Evolutionary conservation across 2,113 vertebrate species (phyloP), one percentile per base, ranked within the genome.

Genomic region (Nesoenas mayeri): DNA sequence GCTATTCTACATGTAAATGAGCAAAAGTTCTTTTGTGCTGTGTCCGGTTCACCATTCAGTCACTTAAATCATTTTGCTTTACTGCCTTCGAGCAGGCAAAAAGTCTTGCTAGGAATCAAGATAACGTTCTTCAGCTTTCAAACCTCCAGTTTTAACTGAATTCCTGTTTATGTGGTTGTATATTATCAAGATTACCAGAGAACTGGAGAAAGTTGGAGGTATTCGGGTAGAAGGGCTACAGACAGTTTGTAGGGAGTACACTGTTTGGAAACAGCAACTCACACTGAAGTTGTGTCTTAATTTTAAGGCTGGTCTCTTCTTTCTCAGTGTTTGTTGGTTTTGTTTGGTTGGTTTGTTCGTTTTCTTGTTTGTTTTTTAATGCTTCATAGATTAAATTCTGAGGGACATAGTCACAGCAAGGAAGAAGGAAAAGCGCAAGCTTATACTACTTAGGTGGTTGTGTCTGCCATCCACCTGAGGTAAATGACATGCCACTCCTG

Each of bases 1-100:
- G 40, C 48, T 91, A 31, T 85, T 89, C n/a, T 88, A 11, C 78
- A 77, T 86, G 60, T 92, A 91, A 86, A 64, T 82, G 71, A 83
- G 73, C 58, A 44, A 36, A 89, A 85, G 62, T 83, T 70, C 32
- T 93, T 92, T 89, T 84, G 50, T 64, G 73, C n/a, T 26, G 4
- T 69, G 50, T 54, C 44, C 80, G 20, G 24, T 86, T 79, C 60
- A 57, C 79, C 60, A 51, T 60, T 60, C 26, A 77, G 51, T 67
- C 53, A 94, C 86, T 82, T 78, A 24, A 89, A 54, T 29, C 3
- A 3, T 65, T 28, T 11, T 24, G 6, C 78, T 40, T 31, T 73
- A 50, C 36, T 0, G 0, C 36, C 24, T 81, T 93, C 12, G 32
- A 93, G 40, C n/a, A 65, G 75, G 65, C 34, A 56, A 34, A 42